Conservation (phyloP, 92 coral and sea anemone species). For the Parazoanthus darwini region DNA sequence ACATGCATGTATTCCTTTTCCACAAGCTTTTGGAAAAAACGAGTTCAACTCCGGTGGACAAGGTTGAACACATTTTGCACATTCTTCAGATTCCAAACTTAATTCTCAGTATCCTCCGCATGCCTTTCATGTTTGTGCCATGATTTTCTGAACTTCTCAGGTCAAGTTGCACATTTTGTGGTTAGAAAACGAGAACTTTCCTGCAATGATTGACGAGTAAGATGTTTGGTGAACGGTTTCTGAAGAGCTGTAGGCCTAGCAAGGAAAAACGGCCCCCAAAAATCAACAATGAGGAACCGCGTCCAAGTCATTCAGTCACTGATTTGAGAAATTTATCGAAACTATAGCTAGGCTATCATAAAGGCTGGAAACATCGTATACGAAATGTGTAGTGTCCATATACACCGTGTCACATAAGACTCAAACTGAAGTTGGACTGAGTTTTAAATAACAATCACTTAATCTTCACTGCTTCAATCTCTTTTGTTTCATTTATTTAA, state of each 20-base stretch:
- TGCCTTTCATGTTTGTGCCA: slow-evolving; percentile 28
- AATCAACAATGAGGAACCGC: no score
- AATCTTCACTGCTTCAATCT: background rate
- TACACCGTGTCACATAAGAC: no score
- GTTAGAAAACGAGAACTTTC: slow-evolving; percentile 5
- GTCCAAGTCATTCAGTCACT: no score
- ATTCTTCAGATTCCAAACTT: slow-evolving; percentile 25
- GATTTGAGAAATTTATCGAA: no score
- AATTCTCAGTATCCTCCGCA: slow-evolving; percentile 20
- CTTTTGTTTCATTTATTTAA: background rate
- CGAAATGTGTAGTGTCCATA: no score
- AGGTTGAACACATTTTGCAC: background rate
- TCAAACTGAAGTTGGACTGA: background rate
- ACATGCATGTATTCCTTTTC: background rate
- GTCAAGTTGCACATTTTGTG: slow-evolving; percentile 23
- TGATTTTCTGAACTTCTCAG: slow-evolving; percentile 8
- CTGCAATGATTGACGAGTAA: background rate
- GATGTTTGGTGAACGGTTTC: background rate
- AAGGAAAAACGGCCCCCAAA: background rate
- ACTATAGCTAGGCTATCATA: no score
- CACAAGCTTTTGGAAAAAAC: background rate
- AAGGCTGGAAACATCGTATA: no score
- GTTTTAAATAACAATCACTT: background rate
- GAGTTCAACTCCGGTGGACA: background rate
- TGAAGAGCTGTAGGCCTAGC: background rate